Base-by-base conservation (phyloP, 2,113 vertebrate genomes). In the Nerophis ophidion region DNA sequence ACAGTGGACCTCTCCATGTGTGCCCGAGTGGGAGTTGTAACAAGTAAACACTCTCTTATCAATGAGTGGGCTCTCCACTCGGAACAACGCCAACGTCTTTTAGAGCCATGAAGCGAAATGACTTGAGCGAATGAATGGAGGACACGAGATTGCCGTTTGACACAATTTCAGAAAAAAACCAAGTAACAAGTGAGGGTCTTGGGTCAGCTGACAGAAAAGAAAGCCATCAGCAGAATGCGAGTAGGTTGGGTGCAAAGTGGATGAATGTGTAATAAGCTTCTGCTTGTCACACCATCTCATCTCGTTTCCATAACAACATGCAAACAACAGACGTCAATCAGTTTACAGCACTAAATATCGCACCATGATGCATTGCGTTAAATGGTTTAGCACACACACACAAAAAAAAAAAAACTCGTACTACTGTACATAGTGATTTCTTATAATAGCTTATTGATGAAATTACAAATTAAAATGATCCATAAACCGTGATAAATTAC, bases 301-400 rank as follows among this genome's bases (percentile, higher is more conserved):
- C 77, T 72, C 61, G 84, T 89, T 88, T 86, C 89, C 86, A 88
- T 89, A 88, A 88, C 85, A 85, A 90, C 86, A 77, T 81, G 57
- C 51, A 81, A 78, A 84, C 79, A 61, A 49, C 66, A 67, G 70
- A 61, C 77, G 77, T 83, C 72, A 70, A 60, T 80, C 57, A 12
- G 40, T 44, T 12, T 11, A 10, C 33, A 55, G 8, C 13, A 10
- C 52, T 35, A 54, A 26, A 26, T 26, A 26, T 5, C 12, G 8
- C 11, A 26, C 49, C 10, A 44, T 51, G 49, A 53, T n/a, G 51
- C 26, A 36, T 53, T 53, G 51, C 35, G n/a, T 35, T 15, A 46
- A 70, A 17, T 17, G 35, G 4, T 48, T 65, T 58, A 38, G 38
- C 26, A 8, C 63, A 19, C n/a, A 26, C n/a, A n/a, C n/a, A n/a